These are phyloP conservation scores for Osmoderma eremita DNA, from an alignment of 2,888 invertebrate genomes.

Conservation along the genomic window DNA sequence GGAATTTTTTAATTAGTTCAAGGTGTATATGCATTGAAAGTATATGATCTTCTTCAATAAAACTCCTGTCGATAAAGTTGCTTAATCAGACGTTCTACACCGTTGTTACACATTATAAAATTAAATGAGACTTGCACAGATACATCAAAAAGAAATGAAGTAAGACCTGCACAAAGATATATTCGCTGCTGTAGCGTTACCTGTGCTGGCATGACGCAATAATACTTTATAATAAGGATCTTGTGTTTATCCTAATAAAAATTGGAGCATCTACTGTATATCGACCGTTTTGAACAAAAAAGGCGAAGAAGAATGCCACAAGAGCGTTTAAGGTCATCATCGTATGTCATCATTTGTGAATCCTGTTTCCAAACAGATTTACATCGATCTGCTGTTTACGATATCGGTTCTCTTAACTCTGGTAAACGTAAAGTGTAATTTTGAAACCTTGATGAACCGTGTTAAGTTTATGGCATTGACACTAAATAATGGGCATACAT, in stretches of 20 bases:
- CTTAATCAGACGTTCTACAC: not conserved
- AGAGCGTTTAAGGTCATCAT: conserved; percentile 25
- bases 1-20: conserved; percentile 1
- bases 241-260: conserved; percentile 4
- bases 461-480: conserved; percentile 39
- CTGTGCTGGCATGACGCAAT: too few species aligned
- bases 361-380: conserved; percentile 32
- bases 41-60: conserved; percentile 9
- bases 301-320: conserved; percentile 19
- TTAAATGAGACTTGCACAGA: not conserved
- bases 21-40: conserved; percentile 1
- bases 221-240: not conserved
- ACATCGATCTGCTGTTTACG: conserved; percentile 12
- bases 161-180: too few species aligned
- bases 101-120: not conserved
- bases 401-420: conserved; percentile 30
- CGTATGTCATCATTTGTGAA: conserved; percentile 30
- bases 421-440: conserved; percentile 13
- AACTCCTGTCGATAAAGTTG: not conserved
- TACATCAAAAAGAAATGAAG: not conserved
- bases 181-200: too few species aligned
- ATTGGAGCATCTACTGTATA: conserved; percentile 15
- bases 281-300: conserved; percentile 18
- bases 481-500: conserved; percentile 33
- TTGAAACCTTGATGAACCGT: conserved; percentile 35